phyloP scores from a whole-genome alignment of 2,888 invertebrate genomes.

The Allygus modestus region DNA sequence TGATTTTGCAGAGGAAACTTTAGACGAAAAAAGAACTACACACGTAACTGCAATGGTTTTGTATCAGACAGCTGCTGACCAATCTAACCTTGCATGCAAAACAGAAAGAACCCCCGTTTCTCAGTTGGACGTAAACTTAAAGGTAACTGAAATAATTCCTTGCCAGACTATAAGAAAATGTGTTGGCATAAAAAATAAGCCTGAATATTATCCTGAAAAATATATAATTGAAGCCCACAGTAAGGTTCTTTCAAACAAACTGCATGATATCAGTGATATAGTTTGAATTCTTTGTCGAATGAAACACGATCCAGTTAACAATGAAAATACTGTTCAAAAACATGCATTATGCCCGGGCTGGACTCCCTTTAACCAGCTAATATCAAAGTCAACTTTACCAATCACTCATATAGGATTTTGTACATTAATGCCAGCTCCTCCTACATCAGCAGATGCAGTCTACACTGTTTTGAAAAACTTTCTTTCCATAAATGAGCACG shows the following conservation, averaged over 20 bases:
- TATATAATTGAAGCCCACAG: no score
- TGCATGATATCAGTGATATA: neutral
- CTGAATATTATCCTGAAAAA: constrained; percentile 6
- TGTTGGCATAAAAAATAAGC: neutral
- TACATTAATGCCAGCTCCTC: neutral
- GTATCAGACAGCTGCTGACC: constrained; percentile 16
- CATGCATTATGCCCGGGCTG: neutral
- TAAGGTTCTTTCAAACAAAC: neutral
- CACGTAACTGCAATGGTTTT: constrained; percentile 44
- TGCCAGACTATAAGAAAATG: constrained; percentile 19
- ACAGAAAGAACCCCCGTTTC: neutral
- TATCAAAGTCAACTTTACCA: constrained; percentile 4
- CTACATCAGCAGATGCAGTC: neutral
- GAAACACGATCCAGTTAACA: neutral
- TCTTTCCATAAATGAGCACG: neutral
- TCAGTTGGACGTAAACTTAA: neutral
- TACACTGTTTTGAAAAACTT: constrained; percentile 44
- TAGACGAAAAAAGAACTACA: constrained; percentile 38
- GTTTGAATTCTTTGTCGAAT: constrained; percentile 22
- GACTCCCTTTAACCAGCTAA: constrained; percentile 21
- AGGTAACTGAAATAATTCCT: neutral
- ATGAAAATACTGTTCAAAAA: neutral
- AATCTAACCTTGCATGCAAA: neutral
- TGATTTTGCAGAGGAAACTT: constrained; percentile 31
- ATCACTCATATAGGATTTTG: constrained; percentile 20